Base-by-base conservation (phyloP, 1,140 invertebrate genomes). In the Musca domestica region DNA sequence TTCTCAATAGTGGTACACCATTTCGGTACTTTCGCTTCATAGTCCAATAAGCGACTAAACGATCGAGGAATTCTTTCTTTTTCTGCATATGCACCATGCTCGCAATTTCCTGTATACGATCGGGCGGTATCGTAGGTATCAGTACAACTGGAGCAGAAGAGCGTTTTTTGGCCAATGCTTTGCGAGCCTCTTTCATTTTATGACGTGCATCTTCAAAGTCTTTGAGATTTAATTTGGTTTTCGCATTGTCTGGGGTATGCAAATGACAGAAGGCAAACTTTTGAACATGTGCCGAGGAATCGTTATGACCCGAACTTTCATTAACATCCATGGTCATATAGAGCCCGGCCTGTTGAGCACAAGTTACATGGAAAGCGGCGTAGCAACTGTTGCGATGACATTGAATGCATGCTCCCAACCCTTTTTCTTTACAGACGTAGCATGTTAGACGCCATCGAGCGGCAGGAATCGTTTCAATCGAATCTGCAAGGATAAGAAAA, bases 321-420 rank as follows among this genome's bases (percentile, higher is more conserved):
- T 64, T 64, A 0, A 95, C 90, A 76, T 98, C 93, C 90, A 99
- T 98, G 81, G 95, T 93, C 96, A 99, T 98, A 73, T 91, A 88
- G 0, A 95, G 84, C 66, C 96, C 96, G 58, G 96, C 95, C 81
- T 97, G 95, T 81, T 98, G 96, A 0, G 96, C 97, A 84, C 98
- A 99, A 0, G 97, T 99, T 0, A 99, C 97, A 83, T 99, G 98
- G 84, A 99, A 99, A 6, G 96, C 96, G 64, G 93, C 92, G 77
- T 98, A 98, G 81, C 97, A 99, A 81, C 95, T 98, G 70, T 89
- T 92, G 75, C 95, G 94, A 78, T 98, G 95, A 82, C 98, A 99
- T 83, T 99, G 98, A 71, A 99, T 98, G 76, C 97, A 99, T 2
- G 97, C 97, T 0, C 98, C 98, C 0, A 92, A 90, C 51, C 92